These are phyloP conservation scores for Megamerina dolium DNA, from an alignment of 2,888 invertebrate species.

Conservation along the genomic window DNA sequence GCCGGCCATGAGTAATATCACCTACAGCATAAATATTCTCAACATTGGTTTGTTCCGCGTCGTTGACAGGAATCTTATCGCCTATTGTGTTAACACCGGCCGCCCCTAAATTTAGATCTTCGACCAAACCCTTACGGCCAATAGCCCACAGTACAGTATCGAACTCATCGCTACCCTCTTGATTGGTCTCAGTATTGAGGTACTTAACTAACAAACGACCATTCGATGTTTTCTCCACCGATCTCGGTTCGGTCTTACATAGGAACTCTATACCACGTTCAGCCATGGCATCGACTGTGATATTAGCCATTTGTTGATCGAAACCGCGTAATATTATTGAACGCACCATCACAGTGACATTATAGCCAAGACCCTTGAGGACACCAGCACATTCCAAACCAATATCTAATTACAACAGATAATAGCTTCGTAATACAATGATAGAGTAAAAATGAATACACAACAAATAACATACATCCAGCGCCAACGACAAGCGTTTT, in stretches of 20 bases:
- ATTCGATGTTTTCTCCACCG: conserved; percentile 63
- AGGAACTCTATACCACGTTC: conserved; percentile 74
- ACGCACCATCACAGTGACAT: conserved; percentile 81
- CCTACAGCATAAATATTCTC: conserved; percentile 90
- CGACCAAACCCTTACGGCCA: conserved; percentile 71
- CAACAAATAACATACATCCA: conserved; percentile 73
- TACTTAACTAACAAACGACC: conserved; percentile 67
- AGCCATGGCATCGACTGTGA: conserved; percentile 73
- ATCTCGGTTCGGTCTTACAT: conserved; percentile 62
- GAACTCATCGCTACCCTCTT: conserved; percentile 57
- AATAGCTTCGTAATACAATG: conserved; percentile 2
- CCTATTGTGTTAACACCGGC: conserved; percentile 65
- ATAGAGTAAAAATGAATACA: neutral
- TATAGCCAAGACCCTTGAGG: conserved; percentile 77
- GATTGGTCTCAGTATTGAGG: conserved; percentile 50
- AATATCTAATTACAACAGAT: too few relatives aligned
- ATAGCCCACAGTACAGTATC: conserved; percentile 86
- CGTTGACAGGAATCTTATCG: conserved; percentile 67
- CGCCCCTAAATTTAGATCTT: conserved; percentile 64
- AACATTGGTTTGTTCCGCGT: conserved; percentile 78
- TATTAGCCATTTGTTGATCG: conserved; percentile 88
- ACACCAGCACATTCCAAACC: conserved; percentile 94
- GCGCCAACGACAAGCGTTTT: conserved; percentile 86
- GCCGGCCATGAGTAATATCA: conserved; percentile 78
- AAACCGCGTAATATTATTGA: conserved; percentile 85